A percentile compares a stretch with the other conserved stretches of the same genome.
Conservation (phyloP, 1,140 invertebrate species). For the Aphelinus atriplicis region DNA sequence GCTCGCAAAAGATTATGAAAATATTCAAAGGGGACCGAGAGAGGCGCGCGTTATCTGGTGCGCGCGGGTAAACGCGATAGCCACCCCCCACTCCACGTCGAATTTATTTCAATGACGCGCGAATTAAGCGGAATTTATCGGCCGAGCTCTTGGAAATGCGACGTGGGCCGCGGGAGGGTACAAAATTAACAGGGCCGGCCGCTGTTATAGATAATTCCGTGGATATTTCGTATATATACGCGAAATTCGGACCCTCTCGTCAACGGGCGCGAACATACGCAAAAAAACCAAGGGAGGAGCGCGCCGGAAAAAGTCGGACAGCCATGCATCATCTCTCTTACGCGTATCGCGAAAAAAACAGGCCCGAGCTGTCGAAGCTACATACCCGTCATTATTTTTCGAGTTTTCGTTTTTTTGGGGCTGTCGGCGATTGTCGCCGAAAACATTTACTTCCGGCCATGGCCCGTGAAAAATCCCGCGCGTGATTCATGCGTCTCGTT, state of each 20-base stretch:
- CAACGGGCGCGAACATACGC: slow-evolving; percentile 34
- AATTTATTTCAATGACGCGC: slow-evolving; percentile 9
- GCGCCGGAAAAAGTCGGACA: slow-evolving; percentile 6
- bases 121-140: slow-evolving; percentile 26
- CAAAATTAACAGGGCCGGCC: too few relatives aligned
- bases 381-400: not conserved
- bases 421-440: too few relatives aligned
- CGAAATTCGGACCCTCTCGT: not conserved
- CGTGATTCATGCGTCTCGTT: too few relatives aligned
- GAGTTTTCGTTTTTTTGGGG: not conserved
- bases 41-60: not conserved
- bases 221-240: too few relatives aligned
- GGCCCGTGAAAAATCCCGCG: too few relatives aligned
- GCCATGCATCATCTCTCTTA: slow-evolving; percentile 11
- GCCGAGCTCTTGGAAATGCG: slow-evolving; percentile 11
- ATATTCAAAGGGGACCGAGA: not conserved
- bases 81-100: not conserved
- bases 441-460: too few relatives aligned
- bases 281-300: not conserved
- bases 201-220: too few relatives aligned
- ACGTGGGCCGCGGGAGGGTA: too few relatives aligned
- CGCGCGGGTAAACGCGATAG: not conserved
- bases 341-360: not conserved
- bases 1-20: slow-evolving; percentile 8
- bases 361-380: slow-evolving; percentile 2